phyloP scores from a whole-genome alignment of 2,113 vertebrate genomes.

The Sisor rabdophorus region DNA sequence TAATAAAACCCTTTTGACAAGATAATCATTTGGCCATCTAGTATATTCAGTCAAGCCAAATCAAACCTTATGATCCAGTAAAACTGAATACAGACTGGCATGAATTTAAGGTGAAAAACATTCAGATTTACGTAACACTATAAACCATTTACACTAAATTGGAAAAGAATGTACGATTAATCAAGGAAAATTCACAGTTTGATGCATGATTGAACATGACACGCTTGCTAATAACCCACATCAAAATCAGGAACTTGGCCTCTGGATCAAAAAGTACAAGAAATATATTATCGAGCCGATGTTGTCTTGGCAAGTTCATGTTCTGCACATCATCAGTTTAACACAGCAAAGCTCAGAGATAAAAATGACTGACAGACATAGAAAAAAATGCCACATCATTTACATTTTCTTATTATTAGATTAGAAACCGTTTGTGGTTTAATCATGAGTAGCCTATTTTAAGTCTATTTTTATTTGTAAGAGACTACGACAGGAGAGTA shows the following conservation, averaged over 20 bases:
- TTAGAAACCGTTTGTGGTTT: conserved; percentile 49
- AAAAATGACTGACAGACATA: neutral
- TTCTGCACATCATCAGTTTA: conserved; percentile 42
- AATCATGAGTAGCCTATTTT: conserved; percentile 47
- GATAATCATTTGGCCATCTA: too few species aligned
- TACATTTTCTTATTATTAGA: conserved; percentile 55
- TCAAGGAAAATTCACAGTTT: conserved; percentile 37
- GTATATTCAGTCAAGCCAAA: neutral
- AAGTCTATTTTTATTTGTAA: conserved; percentile 21
- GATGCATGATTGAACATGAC: conserved; percentile 56
- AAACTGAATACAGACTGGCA: neutral
- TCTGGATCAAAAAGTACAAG: conserved; percentile 9
- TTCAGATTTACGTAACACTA: neutral
- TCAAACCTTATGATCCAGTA: neutral
- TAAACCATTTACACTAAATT: conserved; percentile 23
- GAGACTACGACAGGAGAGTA: conserved; percentile 5
- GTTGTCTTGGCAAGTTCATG: conserved; percentile 29
- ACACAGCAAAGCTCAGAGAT: neutral
- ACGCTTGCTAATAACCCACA: conserved; percentile 55
- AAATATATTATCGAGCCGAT: conserved; percentile 49
- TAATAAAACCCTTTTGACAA: too few species aligned
- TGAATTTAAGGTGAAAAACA: neutral
- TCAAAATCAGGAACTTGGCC: conserved; percentile 47
- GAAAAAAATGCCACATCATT: conserved; percentile 54
- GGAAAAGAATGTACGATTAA: conserved; percentile 46